Percentiles rank a stretch among this genome's conserved stretches.
Conservation (phyloP, 2,797 vertebrate genomes). For the Trachops cirrhosus region DNA sequence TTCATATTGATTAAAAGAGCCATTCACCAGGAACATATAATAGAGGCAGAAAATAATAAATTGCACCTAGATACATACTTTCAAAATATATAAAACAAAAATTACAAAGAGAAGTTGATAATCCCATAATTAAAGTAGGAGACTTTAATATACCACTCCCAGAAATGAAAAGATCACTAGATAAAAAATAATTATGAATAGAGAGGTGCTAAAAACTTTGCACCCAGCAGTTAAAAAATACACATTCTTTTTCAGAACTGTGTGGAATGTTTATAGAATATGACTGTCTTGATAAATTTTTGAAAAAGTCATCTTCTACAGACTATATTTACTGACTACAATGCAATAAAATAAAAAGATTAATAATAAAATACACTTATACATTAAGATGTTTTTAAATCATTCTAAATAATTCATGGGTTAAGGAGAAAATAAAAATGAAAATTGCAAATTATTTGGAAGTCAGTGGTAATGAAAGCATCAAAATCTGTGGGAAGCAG, state of each 20-base stretch:
- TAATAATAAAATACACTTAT: slow-evolving; percentile 1
- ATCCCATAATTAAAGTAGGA: neutral
- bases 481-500: neutral
- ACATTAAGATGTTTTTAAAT: slow-evolving; percentile 20
- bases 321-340: neutral
- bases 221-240: neutral
- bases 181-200: slow-evolving; percentile 10
- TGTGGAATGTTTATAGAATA: neutral
- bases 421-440: slow-evolving; percentile 37
- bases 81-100: slow-evolving; percentile 44
- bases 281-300: neutral
- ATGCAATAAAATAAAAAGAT: neutral
- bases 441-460: slow-evolving; percentile 29
- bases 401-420: neutral
- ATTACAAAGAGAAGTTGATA: neutral
- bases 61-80: neutral
- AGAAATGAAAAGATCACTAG: slow-evolving; percentile 2
- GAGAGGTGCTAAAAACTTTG: neutral
- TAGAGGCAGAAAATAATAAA: neutral
- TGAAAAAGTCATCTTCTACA: neutral
- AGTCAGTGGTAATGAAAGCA: neutral
- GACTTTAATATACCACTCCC: neutral
- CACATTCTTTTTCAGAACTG: neutral
- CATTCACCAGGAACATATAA: slow-evolving; percentile 26
- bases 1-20: slow-evolving; percentile 37